Evolutionary conservation across 2,888 invertebrate species (phyloP).

Genomic region (Sinopyrophorus schimmeli): DNA sequence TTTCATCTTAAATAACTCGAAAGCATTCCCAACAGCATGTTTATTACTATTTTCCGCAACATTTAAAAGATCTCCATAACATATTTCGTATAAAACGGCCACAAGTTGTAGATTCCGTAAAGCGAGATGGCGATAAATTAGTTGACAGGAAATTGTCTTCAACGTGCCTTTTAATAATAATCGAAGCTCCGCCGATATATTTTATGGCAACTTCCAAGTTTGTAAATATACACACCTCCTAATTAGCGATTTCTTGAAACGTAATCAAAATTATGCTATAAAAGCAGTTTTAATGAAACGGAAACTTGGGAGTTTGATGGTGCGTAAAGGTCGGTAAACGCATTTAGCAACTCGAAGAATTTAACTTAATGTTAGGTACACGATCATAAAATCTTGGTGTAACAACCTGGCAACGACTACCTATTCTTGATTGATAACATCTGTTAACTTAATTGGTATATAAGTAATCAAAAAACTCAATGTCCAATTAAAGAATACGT

Average conservation of each 20-base stretch:
- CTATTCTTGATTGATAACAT: constrained; percentile 12
- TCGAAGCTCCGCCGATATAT: too few species aligned
- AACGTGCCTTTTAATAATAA: too few species aligned
- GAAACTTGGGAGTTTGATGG: constrained; percentile 15
- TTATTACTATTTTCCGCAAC: too few species aligned
- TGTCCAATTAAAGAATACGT: constrained; percentile 3
- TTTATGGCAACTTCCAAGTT: too few species aligned
- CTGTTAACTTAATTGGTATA: constrained; percentile 9
- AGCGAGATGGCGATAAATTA: too few species aligned
- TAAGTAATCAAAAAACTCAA: constrained; percentile 1
- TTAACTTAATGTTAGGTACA: too few species aligned
- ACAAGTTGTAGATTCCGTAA: too few species aligned
- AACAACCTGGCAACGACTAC: constrained; percentile 5
- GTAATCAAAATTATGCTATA: constrained; percentile 15
- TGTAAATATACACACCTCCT: constrained; percentile 2
- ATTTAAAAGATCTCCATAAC: too few species aligned
- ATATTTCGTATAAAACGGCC: too few species aligned
- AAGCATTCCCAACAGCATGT: too few species aligned
- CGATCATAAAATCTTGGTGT: constrained; percentile 6
- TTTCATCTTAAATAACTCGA: too few species aligned
- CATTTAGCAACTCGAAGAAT: constrained; percentile 12
- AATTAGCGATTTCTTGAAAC: constrained; percentile 16
- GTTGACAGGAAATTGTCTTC: too few species aligned
- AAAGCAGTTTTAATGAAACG: constrained; percentile 5
- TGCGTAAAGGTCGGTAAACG: constrained; percentile 13